Base-by-base conservation (phyloP, 2,888 invertebrate species). In the Dryadula phaetusa region DNA sequence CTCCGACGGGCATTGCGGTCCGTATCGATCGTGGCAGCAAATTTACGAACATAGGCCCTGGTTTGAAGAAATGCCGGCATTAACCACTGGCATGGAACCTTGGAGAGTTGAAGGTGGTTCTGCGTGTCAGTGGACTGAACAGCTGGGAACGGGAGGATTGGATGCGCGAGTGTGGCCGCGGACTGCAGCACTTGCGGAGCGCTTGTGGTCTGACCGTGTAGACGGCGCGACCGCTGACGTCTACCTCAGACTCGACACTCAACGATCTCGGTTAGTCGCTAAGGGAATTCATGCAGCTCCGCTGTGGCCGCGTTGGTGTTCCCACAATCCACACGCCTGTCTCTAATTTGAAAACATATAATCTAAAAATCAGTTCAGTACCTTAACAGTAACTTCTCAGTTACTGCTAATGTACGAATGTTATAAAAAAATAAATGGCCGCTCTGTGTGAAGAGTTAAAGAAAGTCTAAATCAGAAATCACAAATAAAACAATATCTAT, bases 1-100 rank as follows among this genome's bases (percentile, higher is more conserved):
- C 32, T 96, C 96, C 1, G 96, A 96, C 75, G 97, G 96, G 0
- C 96, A 97, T 76, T 98, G 97, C 83, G 96, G 97, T 20, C 97
- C 97, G 8, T 98, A 97, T 86, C 94, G 96, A 69, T 96, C 96
- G 58, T 97, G 97, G 97, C 97, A 97, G 84, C 96, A 95, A 71
- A 94, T 97, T 58, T 98, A 97, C 87, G 96, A 95, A 83, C 97
- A 97, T 84, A 93, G 96, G 72, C 97, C 97, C 0, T 96, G 96
- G 95, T 92, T 93, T 69, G 90, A 90, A 72, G 89, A 88, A 78
- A 62, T 73, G 68, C 72, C 76, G 53, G 94, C 49, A 95, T 64
- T 70, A 62, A 67, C 74, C n/a, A 72, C 72, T 0, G 77, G 75
- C 16, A 75, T 74, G 40, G 74, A 72, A 93, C 34, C 96, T 95